Evolutionary conservation across 1,140 invertebrate species (phyloP).

Genomic region (Asobara japonica): DNA sequence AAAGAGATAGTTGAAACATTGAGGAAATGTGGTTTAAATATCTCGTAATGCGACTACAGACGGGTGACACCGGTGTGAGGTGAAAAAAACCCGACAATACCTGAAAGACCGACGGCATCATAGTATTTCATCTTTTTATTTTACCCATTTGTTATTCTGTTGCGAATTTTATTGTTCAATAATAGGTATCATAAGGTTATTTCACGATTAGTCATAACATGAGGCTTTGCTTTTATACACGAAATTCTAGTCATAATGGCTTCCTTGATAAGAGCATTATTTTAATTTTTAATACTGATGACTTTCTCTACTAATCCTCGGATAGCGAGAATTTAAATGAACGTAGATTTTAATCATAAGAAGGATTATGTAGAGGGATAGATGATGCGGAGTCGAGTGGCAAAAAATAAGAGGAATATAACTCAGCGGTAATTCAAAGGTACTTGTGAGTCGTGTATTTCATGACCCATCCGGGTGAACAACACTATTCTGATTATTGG

Average conservation of each 20-base stretch:
- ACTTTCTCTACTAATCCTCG: neutral
- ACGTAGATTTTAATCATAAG: neutral
- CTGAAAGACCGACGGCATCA: too few species aligned
- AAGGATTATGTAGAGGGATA: neutral
- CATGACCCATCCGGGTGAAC: too few species aligned
- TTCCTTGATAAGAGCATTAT: neutral
- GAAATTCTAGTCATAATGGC: constrained; percentile 9
- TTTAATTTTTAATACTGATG: neutral
- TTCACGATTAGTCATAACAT: neutral
- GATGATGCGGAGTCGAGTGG: neutral
- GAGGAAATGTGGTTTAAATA: too few species aligned
- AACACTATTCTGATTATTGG: too few species aligned
- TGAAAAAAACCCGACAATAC: too few species aligned
- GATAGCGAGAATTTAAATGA: neutral
- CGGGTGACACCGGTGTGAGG: too few species aligned
- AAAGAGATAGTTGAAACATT: too few species aligned
- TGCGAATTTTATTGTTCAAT: neutral
- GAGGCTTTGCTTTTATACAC: constrained; percentile 9
- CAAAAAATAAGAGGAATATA: neutral
- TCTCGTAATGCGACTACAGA: too few species aligned
- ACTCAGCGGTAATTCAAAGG: neutral
- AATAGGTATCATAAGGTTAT: neutral
- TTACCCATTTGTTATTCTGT: neutral
- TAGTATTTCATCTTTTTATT: too few species aligned
- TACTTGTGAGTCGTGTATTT: neutral